Percentiles rank a stretch among this genome's conserved stretches.
phyloP scores from a whole-genome alignment of 2,113 vertebrate species.

The Gymnogyps californianus region DNA sequence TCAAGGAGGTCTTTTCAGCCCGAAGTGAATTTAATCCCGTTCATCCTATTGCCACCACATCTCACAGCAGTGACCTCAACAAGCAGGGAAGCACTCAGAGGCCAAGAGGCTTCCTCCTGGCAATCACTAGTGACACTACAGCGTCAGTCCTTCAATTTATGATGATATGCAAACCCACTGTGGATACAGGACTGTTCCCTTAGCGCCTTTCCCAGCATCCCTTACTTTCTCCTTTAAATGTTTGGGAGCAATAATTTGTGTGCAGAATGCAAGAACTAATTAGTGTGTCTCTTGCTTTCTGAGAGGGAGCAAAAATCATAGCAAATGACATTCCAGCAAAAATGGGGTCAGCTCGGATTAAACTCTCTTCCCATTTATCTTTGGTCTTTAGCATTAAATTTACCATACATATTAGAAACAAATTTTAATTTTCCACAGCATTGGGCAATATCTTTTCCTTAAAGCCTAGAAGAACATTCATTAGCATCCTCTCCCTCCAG shows the following conservation, averaged over 20 bases:
- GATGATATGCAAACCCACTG: neutral
- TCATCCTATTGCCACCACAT: neutral
- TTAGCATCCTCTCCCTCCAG: slow-evolving; percentile 45
- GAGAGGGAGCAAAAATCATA: slow-evolving; percentile 8
- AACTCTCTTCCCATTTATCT: slow-evolving; percentile 45
- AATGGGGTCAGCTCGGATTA: slow-evolving; percentile 45
- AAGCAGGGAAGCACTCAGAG: neutral
- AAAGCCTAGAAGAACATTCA: slow-evolving; percentile 58
- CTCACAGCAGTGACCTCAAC: neutral
- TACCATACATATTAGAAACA: slow-evolving; percentile 58
- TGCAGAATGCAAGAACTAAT: slow-evolving; percentile 38
- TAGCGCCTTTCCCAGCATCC: neutral
- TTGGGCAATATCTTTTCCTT: slow-evolving; percentile 66
- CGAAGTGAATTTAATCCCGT: neutral
- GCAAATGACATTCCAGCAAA: slow-evolving; percentile 41
- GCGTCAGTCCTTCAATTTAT: neutral
- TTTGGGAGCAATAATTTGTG: slow-evolving; percentile 21
- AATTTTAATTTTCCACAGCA: slow-evolving; percentile 72
- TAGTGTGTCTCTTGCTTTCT: neutral
- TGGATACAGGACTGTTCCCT: neutral
- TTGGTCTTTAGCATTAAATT: slow-evolving; percentile 67
- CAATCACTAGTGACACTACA: neutral
- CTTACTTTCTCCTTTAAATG: neutral
- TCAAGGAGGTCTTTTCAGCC: neutral
- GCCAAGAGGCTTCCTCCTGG: neutral